Base-by-base conservation (phyloP, 2,113 vertebrate species). In the Rhabdomys dilectus region DNA sequence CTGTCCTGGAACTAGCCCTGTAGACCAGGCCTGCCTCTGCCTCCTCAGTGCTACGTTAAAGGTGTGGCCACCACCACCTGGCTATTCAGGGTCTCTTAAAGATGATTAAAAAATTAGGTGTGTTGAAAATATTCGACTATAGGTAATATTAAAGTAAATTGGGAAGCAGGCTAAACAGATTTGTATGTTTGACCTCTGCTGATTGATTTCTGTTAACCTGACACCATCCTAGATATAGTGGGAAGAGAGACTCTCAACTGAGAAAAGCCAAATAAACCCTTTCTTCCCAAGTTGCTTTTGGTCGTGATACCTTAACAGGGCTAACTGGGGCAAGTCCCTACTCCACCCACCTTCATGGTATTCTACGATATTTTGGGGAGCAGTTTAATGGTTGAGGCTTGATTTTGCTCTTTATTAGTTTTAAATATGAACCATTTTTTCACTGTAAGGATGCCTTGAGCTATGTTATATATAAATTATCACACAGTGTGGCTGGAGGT, bases 41-140 rank as follows among this genome's bases (percentile, higher is more conserved):
- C 34, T 70, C 34, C 68, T 34, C 13, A 70, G 3, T 36, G 68
- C 36, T 72, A 36, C 36, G n/a, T 72, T 72, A 72, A 58, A 94
- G 89, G 81, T 62, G 39, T 72, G 15, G 88, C 45, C 34, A 19
- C 68, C 68, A n/a, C 36, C 68, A n/a, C 34, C 34, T 34, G 31
- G 66, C 31, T 36, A 53, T 80, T 80, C 48, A 80, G 22, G 31
- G 21, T 56, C 31, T 80, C 51, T 56, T 80, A 80, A 80, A 53
- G 51, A 34, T 22, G 9, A 80, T 80, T 80, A 11, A 6, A 45
- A 91, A 21, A 77, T 76, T 90, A 93, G 51, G 4, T 78, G 39
- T 94, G 4, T 92, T 95, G 66, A 92, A 91, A 36, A 29, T 87
- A 76, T 88, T 94, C 92, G 89, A 94, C 64, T 76, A 51, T 89